Evolutionary conservation across 2,888 invertebrate genomes (phyloP), one percentile per base, ranked within the genome.

Genomic region (Xestia xanthographa): DNA sequence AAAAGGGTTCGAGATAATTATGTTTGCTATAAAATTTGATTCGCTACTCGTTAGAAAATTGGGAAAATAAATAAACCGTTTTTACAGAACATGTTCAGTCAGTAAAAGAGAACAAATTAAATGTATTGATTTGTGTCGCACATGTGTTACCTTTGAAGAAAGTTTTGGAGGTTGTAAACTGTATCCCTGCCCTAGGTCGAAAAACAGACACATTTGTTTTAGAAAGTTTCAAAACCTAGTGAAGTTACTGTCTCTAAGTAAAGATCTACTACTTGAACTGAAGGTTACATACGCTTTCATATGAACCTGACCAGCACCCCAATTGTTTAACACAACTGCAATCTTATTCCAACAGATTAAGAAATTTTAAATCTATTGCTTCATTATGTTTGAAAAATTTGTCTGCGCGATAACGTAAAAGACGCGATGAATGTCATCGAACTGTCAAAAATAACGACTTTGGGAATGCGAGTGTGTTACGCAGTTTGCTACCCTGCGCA

Each of bases 1-100:
- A 69, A 84, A 72, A 72, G 68, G 85, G 70, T 74, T 66, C 9
- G 8, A 60, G n/a, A 70, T 70, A 63, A 73, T 62, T 58, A 65
- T 69, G 34, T 83, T 77, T 68, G 48, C 56, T 50, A 2, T 29
- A 58, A 53, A 63, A 45, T 34, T 29, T 43, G 9, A 53, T 65
- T 43, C 14, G 20, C 20, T 17, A 67, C 45, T 65, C 26, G 63
- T 56, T 62, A 12, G 34, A 20, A 82, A 67, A 75, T 20, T 26
- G 5, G n/a, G 14, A 48, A 80, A 48, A 77, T 63, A 26, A 43
- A 70, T 60, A 9, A 43, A 60, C 14, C 12, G 0, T 2, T 5
- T 41, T 53, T 9, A 20, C 4, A 26, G 22, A 6, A 45, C 22
- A n/a, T n/a, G 38, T 34, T 22, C 22, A 34, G 38, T 5, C 3